Conservation (phyloP, 1,140 invertebrate species). For the Hyles euphorbiae region DNA sequence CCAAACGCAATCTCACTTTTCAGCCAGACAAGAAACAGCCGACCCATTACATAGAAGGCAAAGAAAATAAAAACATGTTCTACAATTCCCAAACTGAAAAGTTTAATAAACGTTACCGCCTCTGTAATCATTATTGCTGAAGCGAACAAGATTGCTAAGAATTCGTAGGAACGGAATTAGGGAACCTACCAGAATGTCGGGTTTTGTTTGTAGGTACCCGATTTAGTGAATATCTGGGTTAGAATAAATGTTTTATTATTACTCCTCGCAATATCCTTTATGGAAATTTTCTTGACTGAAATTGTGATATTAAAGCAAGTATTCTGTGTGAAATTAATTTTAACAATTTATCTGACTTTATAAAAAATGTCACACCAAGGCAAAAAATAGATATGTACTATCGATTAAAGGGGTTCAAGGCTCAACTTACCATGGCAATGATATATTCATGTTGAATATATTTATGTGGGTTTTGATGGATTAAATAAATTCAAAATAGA, state of each 20-base stretch:
- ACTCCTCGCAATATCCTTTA: background rate
- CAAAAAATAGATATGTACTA: too few species aligned
- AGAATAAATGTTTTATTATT: background rate
- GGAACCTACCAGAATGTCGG: conserved; percentile 13
- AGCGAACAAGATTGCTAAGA: conserved; percentile 13
- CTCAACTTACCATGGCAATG: too few species aligned
- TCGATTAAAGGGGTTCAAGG: too few species aligned
- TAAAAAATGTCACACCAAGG: too few species aligned
- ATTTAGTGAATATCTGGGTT: conserved; percentile 2
- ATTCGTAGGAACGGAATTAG: conserved; percentile 11
- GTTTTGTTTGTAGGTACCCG: conserved; percentile 14
- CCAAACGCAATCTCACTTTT: conserved; percentile 1
- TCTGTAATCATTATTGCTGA: conserved; percentile 20
- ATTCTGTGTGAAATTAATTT: too few species aligned
- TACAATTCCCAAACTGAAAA: conserved; percentile 6
- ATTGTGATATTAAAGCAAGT: too few species aligned
- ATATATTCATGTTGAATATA: too few species aligned
- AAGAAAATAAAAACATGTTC: conserved; percentile 8
- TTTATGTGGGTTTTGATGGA: too few species aligned
- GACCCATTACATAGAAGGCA: background rate
- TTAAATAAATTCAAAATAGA: too few species aligned
- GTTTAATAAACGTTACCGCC: conserved; percentile 21
- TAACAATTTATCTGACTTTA: too few species aligned
- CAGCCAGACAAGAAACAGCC: conserved; percentile 3
- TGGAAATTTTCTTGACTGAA: too few species aligned